phyloP scores from a whole-genome alignment of 2,797 vertebrate species.

The Artibeus jamaicensis region DNA sequence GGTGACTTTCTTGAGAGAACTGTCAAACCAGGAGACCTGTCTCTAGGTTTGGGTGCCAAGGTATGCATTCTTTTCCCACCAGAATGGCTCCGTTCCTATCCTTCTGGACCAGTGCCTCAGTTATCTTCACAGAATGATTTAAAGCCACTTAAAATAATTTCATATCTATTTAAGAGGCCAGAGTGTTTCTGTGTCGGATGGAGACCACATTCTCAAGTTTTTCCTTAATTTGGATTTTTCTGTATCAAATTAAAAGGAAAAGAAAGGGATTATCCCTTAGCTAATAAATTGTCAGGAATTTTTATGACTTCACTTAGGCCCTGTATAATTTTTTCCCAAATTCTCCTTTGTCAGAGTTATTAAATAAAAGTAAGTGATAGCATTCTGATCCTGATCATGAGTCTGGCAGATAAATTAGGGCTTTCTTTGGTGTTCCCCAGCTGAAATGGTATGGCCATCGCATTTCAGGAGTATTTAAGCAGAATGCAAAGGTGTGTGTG shows the following conservation, averaged over 20 bases:
- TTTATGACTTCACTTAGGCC: not conserved
- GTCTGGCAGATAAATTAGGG: not conserved
- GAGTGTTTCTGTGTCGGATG: not conserved
- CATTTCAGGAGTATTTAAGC: not conserved
- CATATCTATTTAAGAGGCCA: not conserved
- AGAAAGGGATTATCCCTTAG: not conserved
- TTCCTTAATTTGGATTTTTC: not conserved
- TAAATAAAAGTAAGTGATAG: constrained; percentile 6
- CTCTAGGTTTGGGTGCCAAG: not conserved
- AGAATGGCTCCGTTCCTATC: not conserved
- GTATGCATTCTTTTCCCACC: not conserved
- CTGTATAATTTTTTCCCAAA: not conserved
- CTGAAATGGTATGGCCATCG: not conserved
- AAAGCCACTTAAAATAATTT: constrained; percentile 31
- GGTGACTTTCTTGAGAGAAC: constrained; percentile 9
- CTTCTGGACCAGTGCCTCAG: not conserved
- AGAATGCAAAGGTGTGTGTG: not conserved
- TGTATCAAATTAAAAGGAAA: constrained; percentile 9
- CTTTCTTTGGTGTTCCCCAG: not conserved
- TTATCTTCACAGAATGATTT: not conserved
- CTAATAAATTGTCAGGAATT: not conserved
- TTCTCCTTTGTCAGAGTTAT: constrained; percentile 13
- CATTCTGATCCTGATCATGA: not conserved
- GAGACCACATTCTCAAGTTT: not conserved
- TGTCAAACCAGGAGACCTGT: not conserved